Percentiles rank a stretch among this genome's conserved stretches.
These are phyloP conservation scores for Drosophila serrata DNA, from an alignment of 1,140 invertebrate species.

Conservation along the genomic window DNA sequence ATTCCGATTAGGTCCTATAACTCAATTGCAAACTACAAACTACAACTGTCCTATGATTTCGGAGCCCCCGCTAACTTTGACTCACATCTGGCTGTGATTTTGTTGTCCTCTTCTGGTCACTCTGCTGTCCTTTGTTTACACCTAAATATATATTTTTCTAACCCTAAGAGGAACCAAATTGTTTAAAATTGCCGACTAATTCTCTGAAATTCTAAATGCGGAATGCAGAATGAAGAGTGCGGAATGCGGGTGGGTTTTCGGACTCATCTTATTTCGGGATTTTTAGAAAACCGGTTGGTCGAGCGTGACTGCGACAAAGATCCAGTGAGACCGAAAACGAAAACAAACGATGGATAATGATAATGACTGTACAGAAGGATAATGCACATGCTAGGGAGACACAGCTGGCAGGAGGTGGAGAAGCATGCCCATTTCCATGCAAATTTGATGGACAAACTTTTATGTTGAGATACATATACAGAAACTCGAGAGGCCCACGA, in stretches of 20 bases:
- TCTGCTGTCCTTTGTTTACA: conserved; percentile 22
- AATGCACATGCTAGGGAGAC: conserved; percentile 41
- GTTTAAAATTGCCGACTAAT: conserved; percentile 55
- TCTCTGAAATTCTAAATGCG: conserved; percentile 43
- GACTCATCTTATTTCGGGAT: not conserved
- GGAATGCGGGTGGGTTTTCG: conserved; percentile 66
- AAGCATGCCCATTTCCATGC: conserved; percentile 12
- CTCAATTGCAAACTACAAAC: no score
- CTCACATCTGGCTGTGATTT: conserved; percentile 4
- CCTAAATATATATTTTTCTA: conserved; percentile 45
- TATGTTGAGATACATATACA: not conserved
- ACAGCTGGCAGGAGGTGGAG: not conserved
- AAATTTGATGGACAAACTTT: conserved; percentile 32
- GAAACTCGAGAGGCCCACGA: conserved; percentile 21
- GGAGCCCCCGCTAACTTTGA: conserved; percentile 15
- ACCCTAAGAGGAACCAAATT: conserved; percentile 25
- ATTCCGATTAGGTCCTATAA: no score
- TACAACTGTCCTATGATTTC: not conserved
- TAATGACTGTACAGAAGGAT: conserved; percentile 46
- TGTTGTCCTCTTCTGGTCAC: conserved; percentile 9
- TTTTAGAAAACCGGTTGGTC: conserved; percentile 50
- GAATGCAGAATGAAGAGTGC: conserved; percentile 3
- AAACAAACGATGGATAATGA: conserved; percentile 38
- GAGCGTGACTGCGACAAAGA: conserved; percentile 64
- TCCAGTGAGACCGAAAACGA: conserved; percentile 15